Evolutionary conservation across 2,113 vertebrate species (phyloP), one percentile per base, ranked within the genome.

Genomic region (Xiphorhynchus elegans): DNA sequence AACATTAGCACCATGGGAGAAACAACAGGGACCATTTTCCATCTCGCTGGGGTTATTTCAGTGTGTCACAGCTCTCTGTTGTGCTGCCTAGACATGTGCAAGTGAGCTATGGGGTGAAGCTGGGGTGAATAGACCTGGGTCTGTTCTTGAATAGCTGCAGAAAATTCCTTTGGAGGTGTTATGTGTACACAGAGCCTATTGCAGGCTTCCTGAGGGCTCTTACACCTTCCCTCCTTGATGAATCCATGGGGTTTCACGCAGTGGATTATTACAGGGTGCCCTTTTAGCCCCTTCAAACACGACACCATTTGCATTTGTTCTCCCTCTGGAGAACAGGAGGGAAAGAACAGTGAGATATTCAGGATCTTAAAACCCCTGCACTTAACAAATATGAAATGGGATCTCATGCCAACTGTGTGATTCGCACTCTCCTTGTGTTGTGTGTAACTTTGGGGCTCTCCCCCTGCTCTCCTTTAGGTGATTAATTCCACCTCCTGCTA

Each of bases 231-330:
- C 92, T 93, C 49, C 84, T 89, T 89, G 95, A 96, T 86, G 90
- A 87, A 95, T 80, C 90, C 64, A 17, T n/a, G 66, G 80, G 86
- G 90, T 84, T 95, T 95, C 1, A 0, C 5, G 4, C 58, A n/a
- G 46, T 86, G 96, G 92, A 75, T 94, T 96, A 95, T 95, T 95
- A 75, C 85, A 89, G 72, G 92, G 93, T 96, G 96, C 90, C 93
- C 96, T 96, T 97, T 97, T 94, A 96, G 89, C 96, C 92, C 69
- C 46, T 72, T 96, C 96, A 93, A 96, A 96, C 92, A 93, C 49
- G 66, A 96, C 88, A 93, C 96, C 93, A 19, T 94, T 94, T 94
- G 83, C 96, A 96, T 96, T 96, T 94, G 90, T 97, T 96, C 92
- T 95, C 95, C 88, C 90, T 86, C 73, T 90, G 93, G 92, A 94